Conservation (phyloP, 2,113 vertebrate genomes). For the Callipepla squamata region DNA sequence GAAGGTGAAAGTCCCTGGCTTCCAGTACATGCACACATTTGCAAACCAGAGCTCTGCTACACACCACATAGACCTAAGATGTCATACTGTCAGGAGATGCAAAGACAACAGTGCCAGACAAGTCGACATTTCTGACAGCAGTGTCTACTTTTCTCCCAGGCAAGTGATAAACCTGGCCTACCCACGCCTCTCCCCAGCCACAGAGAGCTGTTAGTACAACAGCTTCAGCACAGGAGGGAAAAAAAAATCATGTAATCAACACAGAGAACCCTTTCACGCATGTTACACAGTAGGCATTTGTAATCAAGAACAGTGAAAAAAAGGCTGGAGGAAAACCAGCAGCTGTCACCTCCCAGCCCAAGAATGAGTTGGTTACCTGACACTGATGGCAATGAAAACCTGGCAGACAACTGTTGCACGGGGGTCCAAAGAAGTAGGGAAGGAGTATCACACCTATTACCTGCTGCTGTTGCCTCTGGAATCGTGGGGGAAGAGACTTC, state of each 20-base stretch:
- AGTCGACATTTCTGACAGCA: background rate
- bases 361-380: background rate
- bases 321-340: background rate
- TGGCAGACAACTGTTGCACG: background rate
- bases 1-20: background rate
- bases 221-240: background rate
- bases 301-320: background rate
- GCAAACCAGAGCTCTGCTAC: background rate
- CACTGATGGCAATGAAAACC: background rate
- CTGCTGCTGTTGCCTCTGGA: conserved; percentile 86
- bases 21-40: background rate
- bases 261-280: background rate
- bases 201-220: background rate
- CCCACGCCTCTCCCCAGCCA: background rate
- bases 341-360: background rate
- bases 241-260: background rate
- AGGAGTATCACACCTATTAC: conserved; percentile 67
- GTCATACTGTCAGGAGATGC: background rate
- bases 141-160: background rate
- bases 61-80: background rate
- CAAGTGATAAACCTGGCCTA: background rate
- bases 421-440: background rate
- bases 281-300: background rate
- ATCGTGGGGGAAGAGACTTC: conserved; percentile 90
- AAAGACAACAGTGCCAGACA: background rate